Evolutionary conservation across 1,140 invertebrate genomes (phyloP), one percentile per base, ranked within the genome.

Genomic region (Heterodera schachtii): DNA sequence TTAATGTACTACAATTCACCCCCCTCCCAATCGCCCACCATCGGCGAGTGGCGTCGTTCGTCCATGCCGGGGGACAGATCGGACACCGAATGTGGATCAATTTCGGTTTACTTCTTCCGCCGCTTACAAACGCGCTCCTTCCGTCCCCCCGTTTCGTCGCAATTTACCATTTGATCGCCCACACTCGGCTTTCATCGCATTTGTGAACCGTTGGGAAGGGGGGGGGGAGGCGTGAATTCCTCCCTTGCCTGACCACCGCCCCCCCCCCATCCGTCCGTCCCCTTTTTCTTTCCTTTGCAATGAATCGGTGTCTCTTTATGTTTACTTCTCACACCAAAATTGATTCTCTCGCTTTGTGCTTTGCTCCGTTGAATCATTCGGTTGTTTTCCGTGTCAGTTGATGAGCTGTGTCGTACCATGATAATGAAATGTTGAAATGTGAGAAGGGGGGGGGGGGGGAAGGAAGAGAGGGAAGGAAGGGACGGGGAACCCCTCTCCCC

Each of bases 361-460:
- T 44, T 44, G 16, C 75, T 41, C 52, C 52, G 9, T 9, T 73
- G 9, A 8, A 11, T 74, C 69, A 78, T 41, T n/a, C 49, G 3
- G 16, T 13, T 44, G 41, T 60, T 76, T 76, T 71, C 69, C 75
- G 69, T 71, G 69, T 76, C 69, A 71, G 31, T 71, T 71, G 21
- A 31, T 71, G 69, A 21, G 5, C 9, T 43, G 69, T 13, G 31
- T 64, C 57, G 57, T 64, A 64, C 16, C 49, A 52, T 19, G 16
- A 16, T 16, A 64, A 64, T 64, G 57, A 64, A 21, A 52, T 52
- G 67, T 8, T 69, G 31, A 31, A 31, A 31, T 31, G 31, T 31
- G 31, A 31, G 31, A 1, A 31, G 31, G 31, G 31, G 31, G 31
- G 31, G 31, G 31, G 31, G 31, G 31, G 31, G 31, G 31, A 31